Evolutionary conservation across 1,140 invertebrate genomes (phyloP).

Genomic region (Rhopalosiphum maidis): DNA sequence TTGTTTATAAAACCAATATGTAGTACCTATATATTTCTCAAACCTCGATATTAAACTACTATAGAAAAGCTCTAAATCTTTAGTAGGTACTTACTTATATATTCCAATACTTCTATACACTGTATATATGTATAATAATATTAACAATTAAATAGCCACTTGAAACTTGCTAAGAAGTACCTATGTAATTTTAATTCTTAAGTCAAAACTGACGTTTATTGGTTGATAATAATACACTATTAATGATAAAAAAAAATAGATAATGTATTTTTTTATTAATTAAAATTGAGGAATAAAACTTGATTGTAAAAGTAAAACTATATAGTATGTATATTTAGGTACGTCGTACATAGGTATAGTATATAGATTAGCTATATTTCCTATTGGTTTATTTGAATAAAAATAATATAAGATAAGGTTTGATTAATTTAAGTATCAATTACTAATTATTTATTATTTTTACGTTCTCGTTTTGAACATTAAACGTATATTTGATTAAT

Average conservation of each 20-base stretch:
- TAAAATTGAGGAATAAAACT: background rate
- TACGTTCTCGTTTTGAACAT: background rate
- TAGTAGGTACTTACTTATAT: background rate
- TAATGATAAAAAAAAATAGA: background rate
- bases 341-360: background rate
- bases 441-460: slow-evolving; percentile 5
- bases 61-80: background rate
- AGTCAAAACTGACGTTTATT: background rate
- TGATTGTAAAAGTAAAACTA: background rate
- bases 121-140: background rate
- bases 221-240: background rate
- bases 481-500: background rate
- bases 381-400: background rate
- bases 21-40: background rate
- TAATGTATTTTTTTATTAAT: background rate
- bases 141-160: background rate
- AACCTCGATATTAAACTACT: background rate
- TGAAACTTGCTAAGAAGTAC: background rate
- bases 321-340: background rate
- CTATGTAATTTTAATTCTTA: slow-evolving; percentile 4
- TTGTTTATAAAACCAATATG: background rate
- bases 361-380: background rate
- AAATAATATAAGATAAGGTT: background rate
- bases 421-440: background rate
- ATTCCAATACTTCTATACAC: no score